Conservation (phyloP, 2,113 vertebrate species). For the Eonycteris spelaea region DNA sequence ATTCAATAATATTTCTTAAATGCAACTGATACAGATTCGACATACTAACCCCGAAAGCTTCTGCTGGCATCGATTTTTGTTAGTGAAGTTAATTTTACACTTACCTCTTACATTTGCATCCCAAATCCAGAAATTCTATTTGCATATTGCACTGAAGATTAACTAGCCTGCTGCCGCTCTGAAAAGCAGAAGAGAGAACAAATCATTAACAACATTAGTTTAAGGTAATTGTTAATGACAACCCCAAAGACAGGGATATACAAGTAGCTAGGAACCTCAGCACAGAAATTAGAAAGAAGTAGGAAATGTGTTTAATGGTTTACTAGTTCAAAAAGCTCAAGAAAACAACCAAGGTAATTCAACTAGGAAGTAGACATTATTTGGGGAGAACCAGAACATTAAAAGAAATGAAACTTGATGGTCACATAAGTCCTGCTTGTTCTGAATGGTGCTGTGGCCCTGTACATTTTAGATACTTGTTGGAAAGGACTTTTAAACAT, state of each 20-base stretch:
- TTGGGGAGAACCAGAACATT: background rate
- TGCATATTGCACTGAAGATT: constrained; percentile 20
- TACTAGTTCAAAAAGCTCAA: background rate
- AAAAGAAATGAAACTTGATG: constrained; percentile 37
- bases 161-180: background rate
- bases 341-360: constrained; percentile 48
- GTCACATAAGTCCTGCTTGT: background rate
- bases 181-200: constrained; percentile 23
- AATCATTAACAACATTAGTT: background rate
- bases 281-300: constrained; percentile 19
- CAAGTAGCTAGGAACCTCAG: background rate
- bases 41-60: background rate
- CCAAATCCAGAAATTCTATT: constrained; percentile 10
- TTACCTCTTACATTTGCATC: background rate
- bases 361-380: background rate
- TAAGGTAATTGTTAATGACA: background rate
- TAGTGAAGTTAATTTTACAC: background rate
- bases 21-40: background rate
- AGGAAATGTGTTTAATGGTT: constrained; percentile 4
- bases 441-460: background rate
- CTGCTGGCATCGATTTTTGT: background rate
- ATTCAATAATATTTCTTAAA: background rate
- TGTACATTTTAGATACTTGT: constrained; percentile 43
- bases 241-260: background rate
- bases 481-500: constrained; percentile 29